Evolutionary conservation across 2,797 vertebrate species (phyloP), one percentile per base, ranked within the genome.

Genomic region (Phrynocephalus forsythii): DNA sequence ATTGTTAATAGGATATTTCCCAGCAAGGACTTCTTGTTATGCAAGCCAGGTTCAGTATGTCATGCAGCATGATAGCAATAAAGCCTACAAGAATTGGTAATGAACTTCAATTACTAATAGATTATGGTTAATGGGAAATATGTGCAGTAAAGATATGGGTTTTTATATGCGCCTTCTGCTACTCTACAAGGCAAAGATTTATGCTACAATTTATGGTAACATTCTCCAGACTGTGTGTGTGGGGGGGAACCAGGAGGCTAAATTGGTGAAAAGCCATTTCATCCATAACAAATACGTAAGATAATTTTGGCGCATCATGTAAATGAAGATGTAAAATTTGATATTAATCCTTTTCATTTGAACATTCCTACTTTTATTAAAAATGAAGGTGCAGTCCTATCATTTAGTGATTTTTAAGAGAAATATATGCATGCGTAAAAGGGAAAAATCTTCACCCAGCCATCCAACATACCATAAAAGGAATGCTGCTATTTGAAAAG

Each of bases 101-200:
- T 98, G 98, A 98, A 98, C 97, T 98, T 98, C 98, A 98, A 98
- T 98, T 98, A 98, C 98, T 97, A 97, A 97, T 97, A 97, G 97
- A 98, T 98, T 98, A 98, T 97, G 96, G 97, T 97, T 98, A 98
- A 98, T 98, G 97, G 98, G 97, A 97, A 97, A 97, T 97, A 97
- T 97, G 96, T 96, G 95, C 97, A 97, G 97, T 97, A 97, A 98
- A 97, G 96, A 96, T 97, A 97, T 94, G 95, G 94, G 95, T 95
- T 97, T 96, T 97, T 96, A 96, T 96, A 96, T 95, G 95, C 72
- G 3, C 95, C 96, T 97, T 96, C 96, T 97, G 96, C 95, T 96
- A 95, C 95, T 96, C 94, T 96, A 96, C 95, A 95, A 96, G 95
- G 95, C 94, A 95, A 86, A 96, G 96, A 97, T 97, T 97, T 97